Evolutionary conservation across 2,888 invertebrate species (phyloP).

Genomic region (Seira ritae): DNA sequence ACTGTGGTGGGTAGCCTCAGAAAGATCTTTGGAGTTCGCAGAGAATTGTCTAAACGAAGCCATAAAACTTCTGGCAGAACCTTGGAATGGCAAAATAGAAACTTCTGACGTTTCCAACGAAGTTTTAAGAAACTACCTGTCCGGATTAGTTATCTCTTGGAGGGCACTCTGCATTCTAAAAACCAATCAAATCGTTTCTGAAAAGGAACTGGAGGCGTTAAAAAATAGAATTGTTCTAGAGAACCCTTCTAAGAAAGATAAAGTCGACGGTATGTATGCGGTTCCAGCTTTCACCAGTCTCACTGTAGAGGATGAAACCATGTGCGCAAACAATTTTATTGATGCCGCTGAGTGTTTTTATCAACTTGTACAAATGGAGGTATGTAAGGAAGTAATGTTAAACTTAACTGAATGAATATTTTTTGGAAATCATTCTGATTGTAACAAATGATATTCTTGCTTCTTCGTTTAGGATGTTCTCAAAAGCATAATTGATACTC

Average conservation of each 20-base stretch:
- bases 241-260: constrained; percentile 57
- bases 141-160: constrained; percentile 29
- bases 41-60: constrained; percentile 17
- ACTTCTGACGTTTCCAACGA: constrained; percentile 6
- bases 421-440: background rate
- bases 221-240: constrained; percentile 39
- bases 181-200: constrained; percentile 30
- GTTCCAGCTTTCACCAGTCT: constrained; percentile 51
- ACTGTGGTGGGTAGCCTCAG: constrained; percentile 37
- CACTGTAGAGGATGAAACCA: constrained; percentile 44
- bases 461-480: constrained; percentile 29
- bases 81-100: background rate
- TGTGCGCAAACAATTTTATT: constrained; percentile 27
- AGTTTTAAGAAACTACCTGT: constrained; percentile 26
- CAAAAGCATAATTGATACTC: constrained; percentile 31
- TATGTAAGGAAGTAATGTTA: constrained; percentile 9
- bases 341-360: constrained; percentile 49
- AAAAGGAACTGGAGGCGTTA: constrained; percentile 35
- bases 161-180: constrained; percentile 34
- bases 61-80: background rate
- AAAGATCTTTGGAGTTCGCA: constrained; percentile 23
- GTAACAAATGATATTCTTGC: background rate
- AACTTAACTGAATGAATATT: background rate
- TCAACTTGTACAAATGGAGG: constrained; percentile 47
- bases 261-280: constrained; percentile 38